Evolutionary conservation across 2,888 invertebrate species (phyloP).

Genomic region (Clitarchus hookeri): DNA sequence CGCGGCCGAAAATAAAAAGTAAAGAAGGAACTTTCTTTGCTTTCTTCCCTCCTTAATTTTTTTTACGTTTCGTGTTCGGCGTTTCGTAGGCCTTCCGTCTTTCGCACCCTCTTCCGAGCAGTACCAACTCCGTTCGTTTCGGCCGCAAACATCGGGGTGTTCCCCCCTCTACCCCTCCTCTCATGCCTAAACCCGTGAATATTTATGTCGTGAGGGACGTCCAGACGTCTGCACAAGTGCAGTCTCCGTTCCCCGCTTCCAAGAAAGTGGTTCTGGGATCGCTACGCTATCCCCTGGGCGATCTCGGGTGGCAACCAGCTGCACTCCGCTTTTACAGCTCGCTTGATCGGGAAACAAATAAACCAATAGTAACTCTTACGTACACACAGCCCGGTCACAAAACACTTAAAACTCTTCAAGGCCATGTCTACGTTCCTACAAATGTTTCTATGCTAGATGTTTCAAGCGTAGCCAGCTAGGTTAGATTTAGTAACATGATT

Average conservation of each 20-base stretch:
- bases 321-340: neutral
- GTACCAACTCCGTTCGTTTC: neutral
- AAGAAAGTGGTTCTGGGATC: neutral
- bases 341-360: no score
- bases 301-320: neutral
- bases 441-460: no score
- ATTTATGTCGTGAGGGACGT: conserved; percentile 10
- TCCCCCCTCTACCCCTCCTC: no score
- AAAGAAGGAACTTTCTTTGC: neutral
- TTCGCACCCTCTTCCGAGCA: neutral
- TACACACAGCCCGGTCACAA: no score
- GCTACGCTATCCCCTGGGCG: neutral
- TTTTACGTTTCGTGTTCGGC: neutral
- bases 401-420: no score
- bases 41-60: neutral
- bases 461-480: no score
- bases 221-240: neutral
- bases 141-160: no score
- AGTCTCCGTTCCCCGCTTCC: neutral
- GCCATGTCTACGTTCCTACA: no score
- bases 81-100: neutral
- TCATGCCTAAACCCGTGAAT: neutral
- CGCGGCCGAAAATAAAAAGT: neutral
- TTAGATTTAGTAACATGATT: no score
- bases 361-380: no score